These are phyloP conservation scores for Wasmannia auropunctata DNA, from an alignment of 1,140 invertebrate species.

Conservation along the genomic window DNA sequence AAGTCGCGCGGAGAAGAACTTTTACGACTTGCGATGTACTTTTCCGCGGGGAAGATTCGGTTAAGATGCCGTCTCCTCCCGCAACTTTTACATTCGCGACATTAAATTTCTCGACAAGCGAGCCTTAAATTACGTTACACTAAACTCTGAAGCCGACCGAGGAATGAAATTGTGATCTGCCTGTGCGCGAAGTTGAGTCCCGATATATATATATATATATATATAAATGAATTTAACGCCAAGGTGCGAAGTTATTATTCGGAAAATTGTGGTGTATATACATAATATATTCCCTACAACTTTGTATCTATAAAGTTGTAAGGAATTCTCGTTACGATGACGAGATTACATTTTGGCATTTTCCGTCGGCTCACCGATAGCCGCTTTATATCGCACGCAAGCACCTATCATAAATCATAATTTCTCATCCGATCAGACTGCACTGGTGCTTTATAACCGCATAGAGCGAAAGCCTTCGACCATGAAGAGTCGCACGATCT, in stretches of 20 bases:
- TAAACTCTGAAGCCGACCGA: constrained; percentile 25
- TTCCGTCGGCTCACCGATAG: constrained; percentile 15
- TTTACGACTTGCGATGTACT: constrained; percentile 31
- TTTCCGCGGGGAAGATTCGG: constrained; percentile 25
- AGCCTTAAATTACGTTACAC: constrained; percentile 30
- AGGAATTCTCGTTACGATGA: constrained; percentile 13
- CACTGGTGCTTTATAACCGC: constrained; percentile 53
- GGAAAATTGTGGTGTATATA: neutral
- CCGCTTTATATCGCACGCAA: constrained; percentile 28
- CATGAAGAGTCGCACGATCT: constrained; percentile 55
- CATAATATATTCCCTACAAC: no score
- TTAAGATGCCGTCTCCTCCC: constrained; percentile 32
- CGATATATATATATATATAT: no score
- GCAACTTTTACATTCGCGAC: constrained; percentile 39
- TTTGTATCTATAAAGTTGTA: neutral
- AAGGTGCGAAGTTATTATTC: constrained; percentile 13
- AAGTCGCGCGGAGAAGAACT: constrained; percentile 37
- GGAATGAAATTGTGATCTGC: constrained; percentile 14
- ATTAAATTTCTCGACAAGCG: constrained; percentile 36
- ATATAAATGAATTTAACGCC: no score
- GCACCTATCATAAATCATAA: constrained; percentile 54
- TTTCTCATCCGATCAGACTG: constrained; percentile 55
- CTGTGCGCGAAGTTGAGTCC: neutral
- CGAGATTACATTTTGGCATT: constrained; percentile 37
- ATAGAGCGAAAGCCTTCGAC: constrained; percentile 55